A percentile compares a stretch with the other conserved stretches of the same genome.
phyloP scores from a whole-genome alignment of 2,797 vertebrate species.

The Triplophysa bombifrons region DNA sequence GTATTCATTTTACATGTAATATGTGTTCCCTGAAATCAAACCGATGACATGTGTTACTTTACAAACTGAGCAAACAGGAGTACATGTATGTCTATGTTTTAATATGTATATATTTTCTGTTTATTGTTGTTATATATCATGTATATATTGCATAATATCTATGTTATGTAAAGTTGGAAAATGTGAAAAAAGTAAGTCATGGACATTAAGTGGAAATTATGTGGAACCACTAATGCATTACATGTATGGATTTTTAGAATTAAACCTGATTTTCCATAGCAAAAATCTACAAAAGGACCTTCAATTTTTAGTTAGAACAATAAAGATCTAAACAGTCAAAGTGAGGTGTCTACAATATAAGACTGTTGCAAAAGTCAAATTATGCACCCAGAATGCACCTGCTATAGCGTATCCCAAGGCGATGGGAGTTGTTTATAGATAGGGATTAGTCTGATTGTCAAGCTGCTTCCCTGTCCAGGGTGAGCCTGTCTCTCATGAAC shows the following conservation, averaged over 20 bases:
- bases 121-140: too few relatives aligned
- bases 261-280: neutral
- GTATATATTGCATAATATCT: too few relatives aligned
- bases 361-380: conserved; percentile 8
- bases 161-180: too few relatives aligned
- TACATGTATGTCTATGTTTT: too few relatives aligned
- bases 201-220: neutral
- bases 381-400: conserved; percentile 35
- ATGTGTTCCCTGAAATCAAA: too few relatives aligned
- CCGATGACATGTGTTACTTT: too few relatives aligned
- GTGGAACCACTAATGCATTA: neutral
- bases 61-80: too few relatives aligned
- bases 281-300: neutral
- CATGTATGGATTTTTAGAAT: neutral
- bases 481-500: conserved; percentile 45
- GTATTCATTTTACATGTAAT: too few relatives aligned
- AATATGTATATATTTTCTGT: too few relatives aligned
- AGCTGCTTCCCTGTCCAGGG: conserved; percentile 45
- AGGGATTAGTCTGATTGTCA: conserved; percentile 67
- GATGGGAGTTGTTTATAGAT: conserved; percentile 39
- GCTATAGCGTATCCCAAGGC: conserved; percentile 33
- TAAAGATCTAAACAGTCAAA: neutral
- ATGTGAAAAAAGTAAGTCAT: too few relatives aligned
- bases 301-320: too few relatives aligned
- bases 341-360: neutral